Percentiles rank a stretch among this genome's conserved stretches.
phyloP scores from a whole-genome alignment of 2,888 invertebrate species.

The Catotricha subobsoleta region DNA sequence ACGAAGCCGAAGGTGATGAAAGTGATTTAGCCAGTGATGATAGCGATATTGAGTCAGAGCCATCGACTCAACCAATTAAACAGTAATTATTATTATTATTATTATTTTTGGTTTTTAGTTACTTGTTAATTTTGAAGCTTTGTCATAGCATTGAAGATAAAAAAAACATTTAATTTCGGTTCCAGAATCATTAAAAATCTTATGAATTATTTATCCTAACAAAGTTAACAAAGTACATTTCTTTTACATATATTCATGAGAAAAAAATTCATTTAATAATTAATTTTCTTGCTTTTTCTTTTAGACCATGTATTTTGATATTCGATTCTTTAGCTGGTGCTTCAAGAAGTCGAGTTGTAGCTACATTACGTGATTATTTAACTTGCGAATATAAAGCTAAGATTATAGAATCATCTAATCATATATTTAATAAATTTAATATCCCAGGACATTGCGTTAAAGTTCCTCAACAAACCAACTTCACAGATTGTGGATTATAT shows the following conservation, averaged over 20 bases:
- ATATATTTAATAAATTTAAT: conserved; percentile 54
- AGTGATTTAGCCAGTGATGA: conserved; percentile 42
- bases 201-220: no score
- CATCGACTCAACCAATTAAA: conserved; percentile 9
- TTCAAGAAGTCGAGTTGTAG: conserved; percentile 65
- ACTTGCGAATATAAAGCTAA: conserved; percentile 71
- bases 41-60: conserved; percentile 22
- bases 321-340: conserved; percentile 81
- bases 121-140: conserved; percentile 3
- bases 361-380: conserved; percentile 78
- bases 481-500: conserved; percentile 91
- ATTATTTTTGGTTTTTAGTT: not conserved
- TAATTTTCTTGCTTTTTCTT: conserved; percentile 26
- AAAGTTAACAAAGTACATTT: no score
- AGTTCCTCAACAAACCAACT: conserved; percentile 96
- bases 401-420: conserved; percentile 36
- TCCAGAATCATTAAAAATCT: no score
- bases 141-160: no score
- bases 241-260: no score
- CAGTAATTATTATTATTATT: conserved; percentile 6
- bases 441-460: conserved; percentile 76
- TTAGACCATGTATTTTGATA: conserved; percentile 78
- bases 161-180: no score
- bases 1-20: conserved; percentile 68
- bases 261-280: no score